Conservation (phyloP, 2,888 invertebrate genomes). For the Alentia gelatinosa region DNA sequence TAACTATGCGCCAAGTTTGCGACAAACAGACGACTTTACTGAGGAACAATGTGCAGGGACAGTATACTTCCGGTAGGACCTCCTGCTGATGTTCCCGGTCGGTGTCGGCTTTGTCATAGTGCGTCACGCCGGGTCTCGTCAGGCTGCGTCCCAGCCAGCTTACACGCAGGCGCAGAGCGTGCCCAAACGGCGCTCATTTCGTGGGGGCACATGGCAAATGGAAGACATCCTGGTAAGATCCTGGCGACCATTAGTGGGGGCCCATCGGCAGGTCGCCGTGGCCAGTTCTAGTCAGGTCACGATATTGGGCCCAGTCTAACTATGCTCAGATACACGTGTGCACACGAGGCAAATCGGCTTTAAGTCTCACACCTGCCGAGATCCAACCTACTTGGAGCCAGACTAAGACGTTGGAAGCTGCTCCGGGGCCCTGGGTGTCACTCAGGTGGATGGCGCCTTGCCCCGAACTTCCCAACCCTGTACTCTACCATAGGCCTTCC, state of each 20-base stretch:
- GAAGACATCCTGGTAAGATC: too few relatives aligned
- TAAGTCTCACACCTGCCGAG: slow-evolving; percentile 36
- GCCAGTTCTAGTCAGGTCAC: background rate
- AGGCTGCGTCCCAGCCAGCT: background rate
- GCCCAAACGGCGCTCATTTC: background rate
- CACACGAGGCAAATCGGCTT: background rate
- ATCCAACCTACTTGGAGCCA: background rate
- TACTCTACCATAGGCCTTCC: background rate
- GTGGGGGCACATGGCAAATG: too few relatives aligned
- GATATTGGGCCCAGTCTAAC: background rate
- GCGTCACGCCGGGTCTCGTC: background rate
- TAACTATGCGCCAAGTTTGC: background rate
- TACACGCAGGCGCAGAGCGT: background rate
- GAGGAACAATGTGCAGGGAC: background rate
- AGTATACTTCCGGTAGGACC: background rate
- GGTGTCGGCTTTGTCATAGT: background rate
- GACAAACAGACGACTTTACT: background rate
- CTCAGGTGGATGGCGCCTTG: slow-evolving; percentile 6
- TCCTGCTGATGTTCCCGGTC: background rate
- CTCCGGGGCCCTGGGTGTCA: slow-evolving; percentile 14
- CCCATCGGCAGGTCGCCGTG: background rate
- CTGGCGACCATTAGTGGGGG: background rate
- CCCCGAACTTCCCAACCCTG: background rate
- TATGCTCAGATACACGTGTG: background rate
- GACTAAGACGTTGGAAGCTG: background rate